phyloP scores from a whole-genome alignment of 2,113 vertebrate species.

The Triplophysa dalaica region DNA sequence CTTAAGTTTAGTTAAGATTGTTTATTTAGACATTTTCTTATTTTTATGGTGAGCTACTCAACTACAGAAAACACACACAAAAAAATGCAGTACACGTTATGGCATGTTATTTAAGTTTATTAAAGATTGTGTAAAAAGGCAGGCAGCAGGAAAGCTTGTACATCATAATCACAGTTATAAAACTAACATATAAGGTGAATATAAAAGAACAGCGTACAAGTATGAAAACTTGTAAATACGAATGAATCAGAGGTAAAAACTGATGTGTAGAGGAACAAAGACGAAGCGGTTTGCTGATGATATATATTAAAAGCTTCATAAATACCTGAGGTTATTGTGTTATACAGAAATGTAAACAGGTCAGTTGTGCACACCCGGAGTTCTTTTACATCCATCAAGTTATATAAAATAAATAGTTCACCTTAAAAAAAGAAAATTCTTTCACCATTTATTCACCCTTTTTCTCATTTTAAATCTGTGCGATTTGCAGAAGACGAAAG shows the following conservation, averaged over 20 bases:
- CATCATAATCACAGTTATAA: background rate
- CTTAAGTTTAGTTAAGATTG: no score
- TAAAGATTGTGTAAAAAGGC: background rate
- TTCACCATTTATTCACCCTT: no score
- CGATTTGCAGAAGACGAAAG: no score
- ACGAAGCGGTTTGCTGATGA: background rate
- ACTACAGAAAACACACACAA: background rate
- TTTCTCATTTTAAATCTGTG: no score
- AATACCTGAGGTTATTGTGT: background rate
- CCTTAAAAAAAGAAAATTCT: background rate
- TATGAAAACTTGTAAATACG: background rate
- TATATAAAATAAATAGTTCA: background rate
- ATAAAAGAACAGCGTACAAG: background rate
- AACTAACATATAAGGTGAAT: constrained; percentile 1
- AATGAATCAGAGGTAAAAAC: background rate
- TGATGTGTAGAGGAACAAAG: no score
- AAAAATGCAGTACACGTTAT: no score
- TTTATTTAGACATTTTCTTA: no score
- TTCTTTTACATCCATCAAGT: background rate
- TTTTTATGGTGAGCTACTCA: background rate
- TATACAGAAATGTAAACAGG: constrained; percentile 38
- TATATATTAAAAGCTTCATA: background rate
- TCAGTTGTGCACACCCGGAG: constrained; percentile 6
- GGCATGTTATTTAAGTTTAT: constrained; percentile 4
- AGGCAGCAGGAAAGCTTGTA: background rate